A percentile compares a stretch with the other conserved stretches of the same genome.
Conservation (phyloP, 37 sponge, comb jelly and placozoan species). For the Aplysina aerophoba region DNA sequence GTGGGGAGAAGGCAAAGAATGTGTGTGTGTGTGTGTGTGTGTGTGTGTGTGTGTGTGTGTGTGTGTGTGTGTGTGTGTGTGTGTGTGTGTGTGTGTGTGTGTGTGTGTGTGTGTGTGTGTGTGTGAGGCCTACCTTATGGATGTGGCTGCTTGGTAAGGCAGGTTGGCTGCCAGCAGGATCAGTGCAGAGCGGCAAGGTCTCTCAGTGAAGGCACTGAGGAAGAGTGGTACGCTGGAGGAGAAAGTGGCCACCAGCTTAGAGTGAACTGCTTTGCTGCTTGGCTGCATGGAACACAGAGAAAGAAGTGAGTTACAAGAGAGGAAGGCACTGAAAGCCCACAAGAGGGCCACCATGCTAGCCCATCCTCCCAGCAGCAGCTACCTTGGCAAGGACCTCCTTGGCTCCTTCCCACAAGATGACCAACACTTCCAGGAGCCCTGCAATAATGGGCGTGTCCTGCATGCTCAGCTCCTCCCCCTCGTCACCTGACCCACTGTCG, state of each 20-base stretch:
- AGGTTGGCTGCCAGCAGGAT: constrained; percentile 56
- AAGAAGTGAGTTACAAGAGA: neutral
- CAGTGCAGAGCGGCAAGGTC: constrained; percentile 44
- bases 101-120: constrained; percentile 31
- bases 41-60: constrained; percentile 35
- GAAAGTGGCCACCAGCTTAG: constrained; percentile 6
- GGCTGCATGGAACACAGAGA: neutral
- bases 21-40: constrained; percentile 27
- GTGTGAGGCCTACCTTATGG: constrained; percentile 13
- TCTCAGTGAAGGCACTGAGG: constrained; percentile 23
- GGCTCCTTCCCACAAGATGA: constrained; percentile 75
- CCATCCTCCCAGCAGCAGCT: neutral
- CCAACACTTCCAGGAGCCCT: constrained; percentile 77
- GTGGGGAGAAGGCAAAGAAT: neutral
- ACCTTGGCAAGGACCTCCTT: constrained; percentile 48
- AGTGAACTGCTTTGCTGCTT: neutral
- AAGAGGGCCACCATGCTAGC: constrained; percentile 3
- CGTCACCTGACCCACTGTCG: constrained; percentile 3
- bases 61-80: constrained; percentile 19
- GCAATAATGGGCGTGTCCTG: constrained; percentile 43
- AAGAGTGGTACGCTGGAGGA: constrained; percentile 4
- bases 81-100: constrained; percentile 35
- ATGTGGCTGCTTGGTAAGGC: constrained; percentile 36
- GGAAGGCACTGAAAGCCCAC: neutral
- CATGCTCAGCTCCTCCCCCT: constrained; percentile 14